Base-by-base conservation (phyloP, 2,113 vertebrate species). In the Rhinolophus sinicus region DNA sequence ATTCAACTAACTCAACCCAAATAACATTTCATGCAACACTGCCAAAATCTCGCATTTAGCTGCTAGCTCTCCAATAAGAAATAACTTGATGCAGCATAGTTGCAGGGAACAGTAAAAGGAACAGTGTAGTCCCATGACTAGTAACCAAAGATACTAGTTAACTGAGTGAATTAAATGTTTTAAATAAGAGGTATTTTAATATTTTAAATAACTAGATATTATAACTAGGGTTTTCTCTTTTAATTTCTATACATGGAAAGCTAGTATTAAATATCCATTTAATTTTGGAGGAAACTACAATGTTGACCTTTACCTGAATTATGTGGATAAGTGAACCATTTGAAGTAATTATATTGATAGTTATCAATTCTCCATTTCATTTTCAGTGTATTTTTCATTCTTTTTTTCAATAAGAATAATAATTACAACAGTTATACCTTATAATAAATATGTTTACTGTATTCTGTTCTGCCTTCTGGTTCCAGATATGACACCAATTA, bases 251-350 rank as follows among this genome's bases (percentile, higher is more conserved):
- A 15, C 58, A 3, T 75, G 60, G 62, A 85, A 92, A 94, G 80
- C 26, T 81, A 40, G 18, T 73, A 56, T 81, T 85, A 92, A 93
- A 60, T 73, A 88, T 26, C 56, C 38, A 92, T 80, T 88, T 92
- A 75, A 81, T 70, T 95, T 85, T 89, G 12, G 26, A 56, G 16
- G 33, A 90, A 87, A 87, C 38, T 40, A 62, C 30, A 65, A 9
- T 38, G n/a, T 38, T 86, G 38, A 86, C 30, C 72, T 86, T 87
- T 93, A 35, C 47, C 44, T 73, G 35, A 82, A 60, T 87, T 87
- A 33, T 54, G 14, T 52, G 21, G 52, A 73, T 85, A 92, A 69
- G 7, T 69, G 33, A 94, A 18, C 4, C 15, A 62, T 44, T 85
- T 92, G 35, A 62, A 75, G 80, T 60, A 84, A 47, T 91, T 95